phyloP scores from a whole-genome alignment of 2,888 invertebrate species.

The Agrypnus murinus region DNA sequence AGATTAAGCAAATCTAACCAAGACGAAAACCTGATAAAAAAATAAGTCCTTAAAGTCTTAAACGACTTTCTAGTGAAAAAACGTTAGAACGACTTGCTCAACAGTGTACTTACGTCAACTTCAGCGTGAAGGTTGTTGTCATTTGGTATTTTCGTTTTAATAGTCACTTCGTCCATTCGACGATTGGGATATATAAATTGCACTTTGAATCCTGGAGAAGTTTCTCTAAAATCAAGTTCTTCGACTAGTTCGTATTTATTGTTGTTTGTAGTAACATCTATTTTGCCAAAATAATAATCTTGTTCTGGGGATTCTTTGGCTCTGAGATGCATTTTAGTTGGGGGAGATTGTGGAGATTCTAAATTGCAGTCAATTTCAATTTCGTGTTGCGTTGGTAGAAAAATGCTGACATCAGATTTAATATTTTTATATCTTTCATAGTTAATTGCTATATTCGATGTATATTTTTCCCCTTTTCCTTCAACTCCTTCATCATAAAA shows the following conservation, averaged over 20 bases:
- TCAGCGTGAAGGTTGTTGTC: conserved; percentile 77
- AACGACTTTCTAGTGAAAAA: too few relatives aligned
- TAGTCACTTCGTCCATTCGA: conserved; percentile 66
- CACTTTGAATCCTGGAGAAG: conserved; percentile 75
- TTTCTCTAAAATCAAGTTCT: conserved; percentile 73
- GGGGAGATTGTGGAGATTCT: conserved; percentile 71
- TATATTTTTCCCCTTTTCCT: conserved; percentile 55
- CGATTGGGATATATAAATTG: conserved; percentile 74
- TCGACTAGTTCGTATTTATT: conserved; percentile 75
- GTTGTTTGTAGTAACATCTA: conserved; percentile 74
- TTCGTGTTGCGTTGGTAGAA: conserved; percentile 66
- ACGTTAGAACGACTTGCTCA: too few relatives aligned
- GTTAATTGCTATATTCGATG: conserved; percentile 60
- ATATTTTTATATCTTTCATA: conserved; percentile 68
- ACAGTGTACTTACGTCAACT: conserved; percentile 68
- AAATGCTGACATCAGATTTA: conserved; percentile 65
- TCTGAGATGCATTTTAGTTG: conserved; percentile 71
- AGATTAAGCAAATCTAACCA: too few relatives aligned
- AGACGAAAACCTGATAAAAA: too few relatives aligned
- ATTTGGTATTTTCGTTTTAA: conserved; percentile 72
- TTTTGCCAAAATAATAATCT: conserved; percentile 65
- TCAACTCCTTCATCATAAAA: conserved; percentile 56
- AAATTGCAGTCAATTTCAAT: conserved; percentile 69
- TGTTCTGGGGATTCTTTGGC: conserved; percentile 65
- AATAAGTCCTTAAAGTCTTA: too few relatives aligned